Evolutionary conservation across 1,140 invertebrate species (phyloP).

Genomic region (Forficula auricularia): DNA sequence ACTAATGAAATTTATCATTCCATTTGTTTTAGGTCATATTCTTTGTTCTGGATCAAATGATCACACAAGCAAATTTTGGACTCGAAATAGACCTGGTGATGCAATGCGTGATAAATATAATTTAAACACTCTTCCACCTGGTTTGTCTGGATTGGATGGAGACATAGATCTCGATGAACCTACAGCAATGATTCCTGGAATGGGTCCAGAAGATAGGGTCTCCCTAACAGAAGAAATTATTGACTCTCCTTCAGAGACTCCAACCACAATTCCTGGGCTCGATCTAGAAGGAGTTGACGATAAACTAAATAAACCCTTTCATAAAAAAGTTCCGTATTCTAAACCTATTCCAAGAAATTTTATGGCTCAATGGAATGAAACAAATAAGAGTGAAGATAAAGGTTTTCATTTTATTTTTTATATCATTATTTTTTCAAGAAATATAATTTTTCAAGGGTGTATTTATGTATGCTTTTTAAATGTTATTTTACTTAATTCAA

Average conservation of each 20-base stretch:
- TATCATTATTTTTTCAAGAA: background rate
- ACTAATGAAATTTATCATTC: no score
- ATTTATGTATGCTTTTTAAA: no score
- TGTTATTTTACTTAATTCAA: no score
- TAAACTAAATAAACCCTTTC: conserved; percentile 43
- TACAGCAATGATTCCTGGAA: conserved; percentile 69
- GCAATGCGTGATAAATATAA: conserved; percentile 94
- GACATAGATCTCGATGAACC: conserved; percentile 35
- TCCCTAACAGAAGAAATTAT: conserved; percentile 29
- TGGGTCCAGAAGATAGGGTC: conserved; percentile 83
- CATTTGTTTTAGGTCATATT: conserved; percentile 59
- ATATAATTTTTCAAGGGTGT: background rate
- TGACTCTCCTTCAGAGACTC: conserved; percentile 24
- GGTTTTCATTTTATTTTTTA: conserved; percentile 14
- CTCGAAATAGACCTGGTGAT: conserved; percentile 93
- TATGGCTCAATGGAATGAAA: conserved; percentile 88
- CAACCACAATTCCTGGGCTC: conserved; percentile 59
- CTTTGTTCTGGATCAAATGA: conserved; percentile 96
- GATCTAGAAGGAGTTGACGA: conserved; percentile 59
- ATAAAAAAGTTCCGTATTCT: conserved; percentile 72
- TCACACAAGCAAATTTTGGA: conserved; percentile 98
- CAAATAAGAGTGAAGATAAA: conserved; percentile 21
- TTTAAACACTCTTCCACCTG: conserved; percentile 77
- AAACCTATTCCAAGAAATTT: conserved; percentile 92
- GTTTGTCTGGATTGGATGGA: conserved; percentile 41